Base-by-base conservation (phyloP, 2,888 invertebrate genomes). In the Mylabris sibirica region DNA sequence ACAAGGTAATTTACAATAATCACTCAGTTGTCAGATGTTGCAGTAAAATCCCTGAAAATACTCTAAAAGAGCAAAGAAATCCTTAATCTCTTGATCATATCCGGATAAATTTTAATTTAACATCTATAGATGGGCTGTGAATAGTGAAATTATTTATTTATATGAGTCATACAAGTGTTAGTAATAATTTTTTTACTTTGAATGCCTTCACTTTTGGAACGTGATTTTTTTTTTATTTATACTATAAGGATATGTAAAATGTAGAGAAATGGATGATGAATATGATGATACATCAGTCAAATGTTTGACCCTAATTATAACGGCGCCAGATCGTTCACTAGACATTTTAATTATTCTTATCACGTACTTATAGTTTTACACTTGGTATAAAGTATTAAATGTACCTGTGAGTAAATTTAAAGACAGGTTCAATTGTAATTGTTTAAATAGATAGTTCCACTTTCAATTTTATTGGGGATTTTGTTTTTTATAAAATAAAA, bases 221-320 rank as follows among this genome's bases (percentile, higher is more conserved):
- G 20, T 49, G 49, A 49, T 49, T 49, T 20, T 17, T 4, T 49
- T 49, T n/a, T n/a, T n/a, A n/a, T n/a, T n/a, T n/a, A n/a, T n/a
- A n/a, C n/a, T 49, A 49, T 20, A 49, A 49, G 20, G 9, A 49
- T 49, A 20, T 49, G 20, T 49, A 11, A 3, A 2, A 4, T 20
- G 8, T n/a, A 49, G 11, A 49, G 20, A 17, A 44, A 44, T 41
- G 8, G n/a, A n/a, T 14, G 60, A 44, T 22, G 20, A 17, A 44
- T n/a, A 14, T 17, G n/a, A n/a, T 14, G 60, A 44, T 22, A 38
- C 59, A 26, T 35, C 67, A 60, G 63, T 68, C 61, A 63, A 67
- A 68, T 70, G 65, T 70, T 72, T 72, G 71, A 71, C 72, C 72
- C 72, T 72, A 72, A 73, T 73, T 73, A 73, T 60, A 60, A 24